A percentile compares a stretch with the other conserved stretches of the same genome.
These are phyloP conservation scores for Chaenocephalus aceratus DNA, from an alignment of 2,113 vertebrate species.

Conservation along the genomic window DNA sequence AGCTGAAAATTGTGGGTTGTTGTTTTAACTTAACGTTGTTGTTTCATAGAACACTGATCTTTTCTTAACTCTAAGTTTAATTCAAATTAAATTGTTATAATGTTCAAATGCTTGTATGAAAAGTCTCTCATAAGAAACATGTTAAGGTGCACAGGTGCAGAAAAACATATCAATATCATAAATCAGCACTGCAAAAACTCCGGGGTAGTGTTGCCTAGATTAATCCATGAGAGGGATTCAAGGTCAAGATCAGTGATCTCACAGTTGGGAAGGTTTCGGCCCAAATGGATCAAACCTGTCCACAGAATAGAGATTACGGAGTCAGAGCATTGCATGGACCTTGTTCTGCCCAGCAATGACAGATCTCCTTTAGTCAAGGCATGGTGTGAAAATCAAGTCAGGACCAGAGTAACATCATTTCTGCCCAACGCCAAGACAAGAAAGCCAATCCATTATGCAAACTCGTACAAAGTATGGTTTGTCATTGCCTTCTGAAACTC, in stretches of 20 bases:
- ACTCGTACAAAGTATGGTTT: background rate
- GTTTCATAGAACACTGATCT: too few relatives aligned
- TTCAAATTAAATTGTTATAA: background rate
- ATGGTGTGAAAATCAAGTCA: background rate
- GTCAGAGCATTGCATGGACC: background rate
- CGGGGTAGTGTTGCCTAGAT: constrained; percentile 22
- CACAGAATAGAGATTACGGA: background rate
- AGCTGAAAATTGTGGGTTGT: background rate
- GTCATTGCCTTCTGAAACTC: background rate
- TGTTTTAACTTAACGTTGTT: background rate
- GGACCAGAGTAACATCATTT: too few relatives aligned
- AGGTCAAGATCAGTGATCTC: constrained; percentile 55
- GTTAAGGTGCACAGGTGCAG: constrained; percentile 8
- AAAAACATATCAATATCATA: constrained; percentile 43
- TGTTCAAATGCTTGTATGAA: background rate
- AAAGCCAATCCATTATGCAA: background rate
- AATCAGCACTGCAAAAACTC: constrained; percentile 16
- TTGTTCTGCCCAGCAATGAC: background rate
- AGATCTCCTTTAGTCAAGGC: background rate
- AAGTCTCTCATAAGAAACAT: background rate
- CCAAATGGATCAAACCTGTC: constrained; percentile 38
- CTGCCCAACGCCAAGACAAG: background rate
- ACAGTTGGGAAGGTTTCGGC: constrained; percentile 29
- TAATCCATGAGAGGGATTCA: constrained; percentile 40
- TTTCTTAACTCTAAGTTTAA: background rate